Conservation (phyloP, 2,797 vertebrate genomes). For the Mus spretus region DNA sequence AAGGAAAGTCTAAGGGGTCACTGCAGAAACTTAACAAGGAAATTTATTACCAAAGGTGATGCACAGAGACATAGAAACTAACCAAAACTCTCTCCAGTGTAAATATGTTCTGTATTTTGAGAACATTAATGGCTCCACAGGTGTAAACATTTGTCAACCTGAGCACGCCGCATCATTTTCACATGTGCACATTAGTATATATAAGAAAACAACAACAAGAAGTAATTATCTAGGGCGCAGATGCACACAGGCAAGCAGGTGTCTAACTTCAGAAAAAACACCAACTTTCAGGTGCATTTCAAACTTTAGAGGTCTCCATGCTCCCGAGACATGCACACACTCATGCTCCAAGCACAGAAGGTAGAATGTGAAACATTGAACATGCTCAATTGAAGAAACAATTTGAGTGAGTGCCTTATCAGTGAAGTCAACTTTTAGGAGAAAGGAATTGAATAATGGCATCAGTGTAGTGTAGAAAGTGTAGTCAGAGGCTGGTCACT, state of each 20-base stretch:
- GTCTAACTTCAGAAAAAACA: constrained; percentile 1
- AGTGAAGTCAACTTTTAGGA: not conserved
- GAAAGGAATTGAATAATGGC: not conserved
- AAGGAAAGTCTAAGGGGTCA: not conserved
- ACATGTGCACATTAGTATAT: not conserved
- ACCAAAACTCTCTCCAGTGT: not conserved
- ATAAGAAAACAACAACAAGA: not conserved
- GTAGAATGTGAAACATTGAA: not conserved
- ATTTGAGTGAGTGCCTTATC: not conserved
- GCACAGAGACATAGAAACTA: not conserved
- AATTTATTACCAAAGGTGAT: not conserved
- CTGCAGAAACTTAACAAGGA: not conserved
- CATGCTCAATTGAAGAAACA: not conserved
- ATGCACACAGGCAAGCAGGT: constrained; percentile 10
- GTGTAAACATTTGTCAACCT: not conserved
- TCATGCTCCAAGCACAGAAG: not conserved
- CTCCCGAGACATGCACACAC: not conserved
- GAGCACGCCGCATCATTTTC: not conserved
- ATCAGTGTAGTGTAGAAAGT: no score
- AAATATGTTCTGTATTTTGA: not conserved
- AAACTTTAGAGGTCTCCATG: not conserved
- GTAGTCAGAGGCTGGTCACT: not conserved
- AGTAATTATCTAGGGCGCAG: not conserved
- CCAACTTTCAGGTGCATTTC: not conserved
- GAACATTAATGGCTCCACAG: not conserved